These are phyloP conservation scores for Molossus molossus DNA, from an alignment of 2,797 vertebrate genomes.

Conservation along the genomic window DNA sequence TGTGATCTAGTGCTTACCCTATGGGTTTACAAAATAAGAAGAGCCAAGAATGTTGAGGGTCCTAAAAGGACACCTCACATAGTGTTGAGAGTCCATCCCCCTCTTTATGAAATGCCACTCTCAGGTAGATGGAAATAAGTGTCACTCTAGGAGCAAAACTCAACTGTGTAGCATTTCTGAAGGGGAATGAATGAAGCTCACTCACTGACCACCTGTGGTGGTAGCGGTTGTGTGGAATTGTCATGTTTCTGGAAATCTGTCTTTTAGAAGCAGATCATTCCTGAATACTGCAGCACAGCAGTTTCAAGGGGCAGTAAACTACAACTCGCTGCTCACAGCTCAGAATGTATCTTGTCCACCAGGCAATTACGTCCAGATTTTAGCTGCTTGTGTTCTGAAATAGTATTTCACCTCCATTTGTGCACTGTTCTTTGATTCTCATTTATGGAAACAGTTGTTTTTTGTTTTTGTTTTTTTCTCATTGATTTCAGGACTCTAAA, in stretches of 20 bases:
- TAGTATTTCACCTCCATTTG: background rate
- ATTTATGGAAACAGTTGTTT: background rate
- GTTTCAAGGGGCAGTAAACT: background rate
- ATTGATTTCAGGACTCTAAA: background rate
- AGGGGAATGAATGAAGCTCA: background rate
- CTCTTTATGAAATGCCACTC: conserved; percentile 41
- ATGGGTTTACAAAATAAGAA: background rate
- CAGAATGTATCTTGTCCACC: background rate
- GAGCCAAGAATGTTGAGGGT: background rate
- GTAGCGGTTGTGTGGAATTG: rapidly evolving
- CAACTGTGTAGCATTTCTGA: background rate
- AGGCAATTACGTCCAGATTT: background rate
- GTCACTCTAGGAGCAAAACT: background rate
- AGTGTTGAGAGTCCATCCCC: background rate
- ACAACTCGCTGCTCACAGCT: background rate
- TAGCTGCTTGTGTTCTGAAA: background rate
- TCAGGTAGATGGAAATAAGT: background rate
- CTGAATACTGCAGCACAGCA: background rate
- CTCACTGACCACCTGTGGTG: background rate
- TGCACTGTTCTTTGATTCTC: background rate
- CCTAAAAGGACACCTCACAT: background rate
- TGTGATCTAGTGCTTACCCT: conserved; percentile 2
- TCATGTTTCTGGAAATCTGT: background rate
- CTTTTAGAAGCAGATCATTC: conserved; percentile 41
- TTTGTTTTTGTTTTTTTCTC: background rate